Evolutionary conservation across 2,888 invertebrate species (phyloP), one percentile per base, ranked within the genome.

Genomic region (Thymelicus acteon): DNA sequence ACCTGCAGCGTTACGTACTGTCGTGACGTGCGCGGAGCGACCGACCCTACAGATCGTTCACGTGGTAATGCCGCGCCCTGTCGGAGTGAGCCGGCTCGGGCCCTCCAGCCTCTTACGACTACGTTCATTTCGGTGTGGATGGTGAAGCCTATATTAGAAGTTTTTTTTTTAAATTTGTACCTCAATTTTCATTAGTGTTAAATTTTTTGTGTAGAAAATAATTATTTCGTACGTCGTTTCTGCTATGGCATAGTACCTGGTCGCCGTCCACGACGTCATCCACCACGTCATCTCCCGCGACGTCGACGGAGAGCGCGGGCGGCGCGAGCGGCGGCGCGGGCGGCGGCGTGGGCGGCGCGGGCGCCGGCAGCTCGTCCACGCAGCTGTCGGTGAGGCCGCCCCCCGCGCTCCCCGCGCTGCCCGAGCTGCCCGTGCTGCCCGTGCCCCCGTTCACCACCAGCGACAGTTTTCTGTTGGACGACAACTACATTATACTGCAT

Each of bases 371-470:
- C 15, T 84, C 83, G 79, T 92, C 91, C 6, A 91, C 90, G 72
- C 90, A 90, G 79, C 92, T 92, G 81, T 92, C 92, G 0, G 92
- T 91, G 31, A 92, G 84, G 1, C 80, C 74, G 64, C 86, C 80
- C 62, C 85, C 78, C 13, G 79, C 82, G n/a, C 81, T 67, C 54
- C 7, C 31, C 31, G 31, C 31, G 31, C 31, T 31, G 4, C 31
- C 65, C 60, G 57, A 68, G 48, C 12, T 31, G n/a, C 76, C 74
- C 31, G 31, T 5, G n/a, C 81, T 67, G 54, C 7, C 65, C 60
- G 57, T 68, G 48, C 12, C 37, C 15, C 76, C 74, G 31, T 74
- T 79, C 48, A 84, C 83, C 40, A 87, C 83, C 77, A 89, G 80
- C 7, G 91, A 89, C 54, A 92, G 78, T 74, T 92, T 92, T 87